phyloP scores from a whole-genome alignment of 2,113 vertebrate genomes.

The Nannobrachium achirus region DNA sequence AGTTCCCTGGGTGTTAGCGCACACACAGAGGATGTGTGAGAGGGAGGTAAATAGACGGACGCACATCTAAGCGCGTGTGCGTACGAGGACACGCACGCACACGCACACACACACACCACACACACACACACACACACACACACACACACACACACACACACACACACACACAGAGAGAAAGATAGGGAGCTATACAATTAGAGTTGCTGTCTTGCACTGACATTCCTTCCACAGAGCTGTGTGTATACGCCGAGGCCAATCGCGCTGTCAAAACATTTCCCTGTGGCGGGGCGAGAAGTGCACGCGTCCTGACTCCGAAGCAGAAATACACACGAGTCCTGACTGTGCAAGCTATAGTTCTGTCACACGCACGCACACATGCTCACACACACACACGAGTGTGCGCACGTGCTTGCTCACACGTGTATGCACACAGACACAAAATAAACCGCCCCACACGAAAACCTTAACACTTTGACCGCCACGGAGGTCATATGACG shows the following conservation, averaged over 20 bases:
- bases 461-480: too few relatives aligned
- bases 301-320: too few relatives aligned
- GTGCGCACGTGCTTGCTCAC: slow-evolving; percentile 9
- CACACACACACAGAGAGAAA: slow-evolving; percentile 13
- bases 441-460: neutral
- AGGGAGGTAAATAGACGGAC: slow-evolving; percentile 17
- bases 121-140: slow-evolving; percentile 23
- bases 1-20: slow-evolving; percentile 20
- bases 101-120: slow-evolving; percentile 29
- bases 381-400: slow-evolving; percentile 16
- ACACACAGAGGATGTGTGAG: slow-evolving; percentile 20
- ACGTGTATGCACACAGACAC: slow-evolving; percentile 18
- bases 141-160: slow-evolving; percentile 11
- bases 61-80: neutral
- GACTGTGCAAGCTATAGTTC: slow-evolving; percentile 33
- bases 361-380: neutral
- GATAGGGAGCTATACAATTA: too few relatives aligned
- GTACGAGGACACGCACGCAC: neutral
- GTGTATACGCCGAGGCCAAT: slow-evolving; percentile 64
- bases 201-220: slow-evolving; percentile 39
- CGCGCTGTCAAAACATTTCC: slow-evolving; percentile 75
- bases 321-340: slow-evolving; percentile 25
- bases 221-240: slow-evolving; percentile 70
- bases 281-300: slow-evolving; percentile 45
- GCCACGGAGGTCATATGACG: too few relatives aligned